Evolutionary conservation across 2,113 vertebrate species (phyloP).

Genomic region (Leptobrachium ailaonicum): DNA sequence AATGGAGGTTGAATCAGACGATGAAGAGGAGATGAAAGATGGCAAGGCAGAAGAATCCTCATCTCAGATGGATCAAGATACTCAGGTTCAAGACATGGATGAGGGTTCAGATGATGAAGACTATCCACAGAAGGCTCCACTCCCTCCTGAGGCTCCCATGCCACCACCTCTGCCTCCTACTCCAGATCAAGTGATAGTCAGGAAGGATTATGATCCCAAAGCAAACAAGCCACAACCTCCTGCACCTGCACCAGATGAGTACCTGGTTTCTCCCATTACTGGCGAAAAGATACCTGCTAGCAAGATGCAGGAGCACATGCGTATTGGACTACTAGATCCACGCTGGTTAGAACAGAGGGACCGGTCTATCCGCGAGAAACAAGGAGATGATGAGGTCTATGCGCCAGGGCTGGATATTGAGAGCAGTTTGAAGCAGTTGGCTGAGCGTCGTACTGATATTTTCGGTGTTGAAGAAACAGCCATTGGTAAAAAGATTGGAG

Average conservation of each 20-base stretch:
- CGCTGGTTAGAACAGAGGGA: slow-evolving; percentile 97
- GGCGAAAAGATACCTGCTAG: slow-evolving; percentile 97
- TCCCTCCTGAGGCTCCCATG: slow-evolving; percentile 93
- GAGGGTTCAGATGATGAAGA: slow-evolving; percentile 98
- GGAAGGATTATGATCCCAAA: slow-evolving; percentile 98
- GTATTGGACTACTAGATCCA: slow-evolving; percentile 93
- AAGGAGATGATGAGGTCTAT: slow-evolving; percentile 95
- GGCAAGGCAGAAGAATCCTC: slow-evolving; percentile 70
- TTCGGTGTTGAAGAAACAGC: slow-evolving; percentile 97
- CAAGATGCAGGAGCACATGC: slow-evolving; percentile 99
- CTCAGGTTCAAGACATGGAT: slow-evolving; percentile 98
- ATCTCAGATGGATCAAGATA: slow-evolving; percentile 90
- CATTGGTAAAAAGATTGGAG: slow-evolving; percentile 98
- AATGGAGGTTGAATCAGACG: slow-evolving; percentile 98
- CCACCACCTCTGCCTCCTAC: slow-evolving; percentile 94
- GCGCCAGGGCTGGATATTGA: slow-evolving; percentile 97
- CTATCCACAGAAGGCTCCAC: slow-evolving; percentile 86
- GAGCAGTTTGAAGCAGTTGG: slow-evolving; percentile 97
- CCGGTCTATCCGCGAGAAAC: slow-evolving; percentile 91
- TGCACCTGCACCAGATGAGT: slow-evolving; percentile 79
- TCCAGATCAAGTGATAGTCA: slow-evolving; percentile 96
- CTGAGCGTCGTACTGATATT: slow-evolving; percentile 97
- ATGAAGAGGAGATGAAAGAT: slow-evolving; percentile 85
- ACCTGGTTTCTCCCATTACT: slow-evolving; percentile 96
- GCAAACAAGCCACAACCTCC: slow-evolving; percentile 84